Percentiles rank a stretch among this genome's conserved stretches.
phyloP scores from a whole-genome alignment of 1,140 invertebrate species.

The Globodera rostochiensis region DNA sequence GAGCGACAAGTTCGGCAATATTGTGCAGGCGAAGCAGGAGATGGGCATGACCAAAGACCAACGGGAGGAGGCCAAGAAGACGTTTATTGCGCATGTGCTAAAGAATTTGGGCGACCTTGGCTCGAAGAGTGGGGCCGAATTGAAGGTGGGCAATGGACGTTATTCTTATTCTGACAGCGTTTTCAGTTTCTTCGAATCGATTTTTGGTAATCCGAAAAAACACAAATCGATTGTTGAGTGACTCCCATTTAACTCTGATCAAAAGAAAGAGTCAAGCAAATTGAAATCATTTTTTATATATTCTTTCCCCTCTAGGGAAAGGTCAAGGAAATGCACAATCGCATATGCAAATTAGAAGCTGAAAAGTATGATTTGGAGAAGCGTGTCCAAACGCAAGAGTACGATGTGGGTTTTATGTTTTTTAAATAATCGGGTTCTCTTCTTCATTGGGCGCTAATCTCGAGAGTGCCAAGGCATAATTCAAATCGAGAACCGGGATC shows the following conservation, averaged over 20 bases:
- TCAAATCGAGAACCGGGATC: too few species aligned
- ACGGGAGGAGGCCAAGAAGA: conserved; percentile 55
- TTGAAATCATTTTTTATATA: too few species aligned
- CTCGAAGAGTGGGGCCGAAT: conserved; percentile 54
- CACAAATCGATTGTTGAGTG: too few species aligned
- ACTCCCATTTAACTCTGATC: too few species aligned
- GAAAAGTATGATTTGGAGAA: conserved; percentile 99
- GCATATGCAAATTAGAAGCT: conserved; percentile 92
- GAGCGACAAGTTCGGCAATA: conserved; percentile 64
- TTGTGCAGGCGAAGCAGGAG: conserved; percentile 61
- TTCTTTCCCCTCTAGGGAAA: conserved; percentile 35
- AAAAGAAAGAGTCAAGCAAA: too few species aligned
- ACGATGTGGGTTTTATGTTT: conserved; percentile 80
- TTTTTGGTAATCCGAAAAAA: too few species aligned
- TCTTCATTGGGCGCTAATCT: too few species aligned
- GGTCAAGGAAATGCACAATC: conserved; percentile 77
- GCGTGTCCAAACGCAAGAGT: conserved; percentile 97
- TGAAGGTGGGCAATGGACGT: conserved; percentile 41
- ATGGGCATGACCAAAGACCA: conserved; percentile 65
- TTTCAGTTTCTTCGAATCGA: too few species aligned
- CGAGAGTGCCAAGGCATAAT: too few species aligned
- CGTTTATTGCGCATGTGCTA: conserved; percentile 45
- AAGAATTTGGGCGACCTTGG: conserved; percentile 51
- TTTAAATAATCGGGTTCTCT: too few species aligned
- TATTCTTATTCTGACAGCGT: too few species aligned